Evolutionary conservation across 1,140 invertebrate genomes (phyloP), one percentile per base, ranked within the genome.

Genomic region (Lasioglossum baleicum): DNA sequence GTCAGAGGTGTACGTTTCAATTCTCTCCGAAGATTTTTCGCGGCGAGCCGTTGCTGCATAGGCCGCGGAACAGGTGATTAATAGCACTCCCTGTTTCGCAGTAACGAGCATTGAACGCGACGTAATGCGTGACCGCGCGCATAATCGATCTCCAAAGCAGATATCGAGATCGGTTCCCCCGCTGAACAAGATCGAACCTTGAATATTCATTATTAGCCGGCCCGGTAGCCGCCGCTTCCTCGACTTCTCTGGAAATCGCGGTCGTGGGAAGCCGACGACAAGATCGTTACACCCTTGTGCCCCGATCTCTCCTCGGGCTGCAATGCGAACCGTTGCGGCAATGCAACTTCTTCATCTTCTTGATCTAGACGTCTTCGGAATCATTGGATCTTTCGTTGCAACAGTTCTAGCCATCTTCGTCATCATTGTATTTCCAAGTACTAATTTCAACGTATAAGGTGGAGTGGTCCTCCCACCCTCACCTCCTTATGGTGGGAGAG

Each of bases 1-100:
- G 81, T 82, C 81, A 82, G 70, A 80, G 81, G 77, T 82, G 66
- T 82, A 82, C 77, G 81, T 82, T 82, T 82, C 77, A 80, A 82
- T 82, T 82, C 80, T 82, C 68, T 68, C 69, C 40, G 66, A 65
- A 67, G 80, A 82, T 72, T 82, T 82, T 82, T 82, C 80, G 80
- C 76, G 69, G 80, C 68, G 69, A 79, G 40, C 56, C 80, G 69
- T 82, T 73, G 76, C 65, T 15, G 65, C 40, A 17, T 65, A 17
- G 65, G 58, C 56, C 42, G 66, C 40, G 75, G 63, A 81, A 78
- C 80, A 82, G 75, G 75, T 82, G 80, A 82, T 82, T 82, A 82
- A 82, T 82, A 79, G 80, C 64, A 76, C 40, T 68, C 69, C 67
- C 71, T 82, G 80, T 77, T 82, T 81, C 66, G 65, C 74, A 69